Base-by-base conservation (phyloP, 2,888 invertebrate species). In the Odontocolon sp. region DNA sequence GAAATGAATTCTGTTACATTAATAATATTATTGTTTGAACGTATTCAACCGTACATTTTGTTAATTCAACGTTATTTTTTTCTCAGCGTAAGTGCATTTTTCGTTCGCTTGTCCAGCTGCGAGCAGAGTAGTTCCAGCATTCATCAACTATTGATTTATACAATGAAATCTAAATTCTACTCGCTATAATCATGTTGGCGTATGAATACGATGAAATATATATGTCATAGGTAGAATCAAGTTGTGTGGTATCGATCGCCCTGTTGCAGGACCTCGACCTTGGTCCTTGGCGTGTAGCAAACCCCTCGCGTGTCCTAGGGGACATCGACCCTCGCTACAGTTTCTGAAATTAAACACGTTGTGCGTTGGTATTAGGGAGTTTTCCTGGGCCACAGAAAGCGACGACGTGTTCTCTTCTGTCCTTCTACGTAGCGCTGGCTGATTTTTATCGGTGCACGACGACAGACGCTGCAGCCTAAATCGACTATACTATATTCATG, bases 251-350 rank as follows among this genome's bases (percentile, higher is more conserved):
- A 87, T 87, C 86, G 87, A 87, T 87, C 83, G 72, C 66, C 52
- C 33, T 38, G 71, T 14, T 54, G 67, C 75, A 82, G 85, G 83
- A 87, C 88, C 87, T 88, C 87, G 88, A 88, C 88, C 88, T 88
- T 88, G 87, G 82, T 87, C 85, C 84, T 86, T 85, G 80, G 84
- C 82, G 79, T 83, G 78, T 79, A 69, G 80, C 78, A 77, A 80
- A n/a, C n/a, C 70, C 79, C 79, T 63, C 79, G 79, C 52, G 81
- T 81, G 63, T 81, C 83, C 77, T 78, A 26, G 14, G 64, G 79
- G 79, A 69, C 79, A 64, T 52, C 83, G 81, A 83, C 80, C 84
- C 79, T 69, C 69, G 54, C 42, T n/a, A 31, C 38, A 36, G 67
- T 73, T 61, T 70, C 42, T 52, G 50, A 59, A 59, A 64, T 54